A percentile compares a stretch with the other conserved stretches of the same genome.
Evolutionary conservation across 2,888 invertebrate species (phyloP).

Genomic region (Mechanitis messenoides): DNA sequence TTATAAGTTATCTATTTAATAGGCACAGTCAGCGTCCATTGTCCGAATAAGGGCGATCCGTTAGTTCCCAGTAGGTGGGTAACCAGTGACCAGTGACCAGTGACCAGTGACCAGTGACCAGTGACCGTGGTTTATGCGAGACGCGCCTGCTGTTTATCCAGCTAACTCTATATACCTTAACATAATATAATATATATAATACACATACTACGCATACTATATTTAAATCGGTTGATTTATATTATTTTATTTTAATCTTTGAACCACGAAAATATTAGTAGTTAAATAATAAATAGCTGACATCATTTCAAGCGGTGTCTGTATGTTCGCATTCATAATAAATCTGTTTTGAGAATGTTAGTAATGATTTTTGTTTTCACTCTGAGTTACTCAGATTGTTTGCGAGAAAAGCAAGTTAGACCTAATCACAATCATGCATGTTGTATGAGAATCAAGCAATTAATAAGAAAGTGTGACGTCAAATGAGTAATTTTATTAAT

Average conservation of each 20-base stretch:
- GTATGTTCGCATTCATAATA: too few relatives aligned
- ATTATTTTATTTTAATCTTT: too few relatives aligned
- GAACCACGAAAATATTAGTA: too few relatives aligned
- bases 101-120: too few relatives aligned
- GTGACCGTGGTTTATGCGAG: not conserved
- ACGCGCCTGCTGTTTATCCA: not conserved
- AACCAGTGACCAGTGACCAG: not conserved
- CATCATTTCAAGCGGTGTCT: too few relatives aligned
- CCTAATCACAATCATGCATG: constrained; percentile 15
- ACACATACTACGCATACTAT: too few relatives aligned
- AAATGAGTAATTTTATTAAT: constrained; percentile 8
- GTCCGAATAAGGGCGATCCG: constrained; percentile 36
- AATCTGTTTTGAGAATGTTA: not conserved
- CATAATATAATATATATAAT: too few relatives aligned
- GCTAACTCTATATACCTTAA: too few relatives aligned
- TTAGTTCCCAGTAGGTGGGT: constrained; percentile 31
- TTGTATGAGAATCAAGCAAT: constrained; percentile 30
- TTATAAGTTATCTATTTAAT: too few relatives aligned
- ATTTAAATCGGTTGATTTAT: too few relatives aligned
- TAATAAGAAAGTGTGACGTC: constrained; percentile 36
- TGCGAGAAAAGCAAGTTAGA: constrained; percentile 15
- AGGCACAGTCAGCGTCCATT: constrained; percentile 29
- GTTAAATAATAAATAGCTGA: too few relatives aligned
- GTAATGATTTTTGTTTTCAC: constrained; percentile 17
- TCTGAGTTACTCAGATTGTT: constrained; percentile 15